phyloP scores from a whole-genome alignment of 2,888 invertebrate genomes.

The Drosophila austrosaltans region DNA sequence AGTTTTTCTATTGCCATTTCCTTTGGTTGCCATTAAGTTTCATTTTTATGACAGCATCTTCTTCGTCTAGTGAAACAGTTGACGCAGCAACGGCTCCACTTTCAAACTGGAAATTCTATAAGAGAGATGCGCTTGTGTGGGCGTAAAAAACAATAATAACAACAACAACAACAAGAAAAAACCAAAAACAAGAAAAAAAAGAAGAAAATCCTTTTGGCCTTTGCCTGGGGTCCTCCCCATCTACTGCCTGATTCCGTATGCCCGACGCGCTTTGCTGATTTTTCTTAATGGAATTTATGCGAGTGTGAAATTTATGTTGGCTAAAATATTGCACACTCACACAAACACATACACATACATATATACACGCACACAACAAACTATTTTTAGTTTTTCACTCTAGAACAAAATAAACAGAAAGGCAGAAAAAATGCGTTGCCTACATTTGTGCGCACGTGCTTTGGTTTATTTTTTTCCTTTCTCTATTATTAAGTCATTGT shows the following conservation, averaged over 20 bases:
- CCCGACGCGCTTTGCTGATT: slow-evolving; percentile 75
- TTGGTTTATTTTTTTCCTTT: slow-evolving; percentile 10
- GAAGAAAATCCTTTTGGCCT: slow-evolving; percentile 24
- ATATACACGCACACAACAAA: slow-evolving; percentile 32
- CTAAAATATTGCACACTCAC: slow-evolving; percentile 48
- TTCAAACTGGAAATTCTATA: slow-evolving; percentile 49
- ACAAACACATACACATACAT: slow-evolving; percentile 19
- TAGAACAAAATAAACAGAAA: slow-evolving; percentile 14
- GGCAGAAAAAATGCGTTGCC: slow-evolving; percentile 40
- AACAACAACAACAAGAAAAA: not conserved
- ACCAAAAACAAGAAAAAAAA: not conserved
- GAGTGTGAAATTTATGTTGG: slow-evolving; percentile 78
- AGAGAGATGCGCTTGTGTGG: slow-evolving; percentile 19
- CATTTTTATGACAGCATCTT: slow-evolving; percentile 72
- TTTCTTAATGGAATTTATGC: slow-evolving; percentile 80
- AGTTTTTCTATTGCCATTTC: slow-evolving; percentile 29
- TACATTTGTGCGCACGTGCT: slow-evolving; percentile 45
- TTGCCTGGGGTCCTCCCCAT: not conserved
- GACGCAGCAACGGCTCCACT: slow-evolving; percentile 74
- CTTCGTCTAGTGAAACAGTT: slow-evolving; percentile 64
- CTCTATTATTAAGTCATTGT: not conserved
- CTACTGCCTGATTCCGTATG: slow-evolving; percentile 57
- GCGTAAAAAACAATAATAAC: slow-evolving; percentile 14
- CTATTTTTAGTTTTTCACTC: slow-evolving; percentile 58
- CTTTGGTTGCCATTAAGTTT: slow-evolving; percentile 68